phyloP scores from a whole-genome alignment of 2,888 invertebrate genomes.

The Heliconius aoede region DNA sequence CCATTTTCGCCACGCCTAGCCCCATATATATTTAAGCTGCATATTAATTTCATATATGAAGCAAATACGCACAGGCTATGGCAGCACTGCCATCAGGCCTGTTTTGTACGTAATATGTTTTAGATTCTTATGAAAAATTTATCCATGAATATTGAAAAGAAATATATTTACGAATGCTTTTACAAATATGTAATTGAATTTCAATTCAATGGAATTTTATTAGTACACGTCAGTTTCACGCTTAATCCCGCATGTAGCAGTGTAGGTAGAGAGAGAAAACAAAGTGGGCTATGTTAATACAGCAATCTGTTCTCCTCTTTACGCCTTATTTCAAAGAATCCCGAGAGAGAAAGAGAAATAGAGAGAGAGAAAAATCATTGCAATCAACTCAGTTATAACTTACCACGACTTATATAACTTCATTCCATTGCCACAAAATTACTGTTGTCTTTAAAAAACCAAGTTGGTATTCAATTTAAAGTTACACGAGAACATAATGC shows the following conservation, averaged over 20 bases:
- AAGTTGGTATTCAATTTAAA: constrained; percentile 7
- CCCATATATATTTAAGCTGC: too few relatives aligned
- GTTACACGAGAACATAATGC: constrained; percentile 1
- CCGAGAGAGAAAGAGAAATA: too few relatives aligned
- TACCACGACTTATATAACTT: too few relatives aligned
- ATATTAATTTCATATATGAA: neutral
- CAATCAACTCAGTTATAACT: too few relatives aligned
- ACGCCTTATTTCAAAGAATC: too few relatives aligned
- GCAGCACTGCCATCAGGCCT: constrained; percentile 6
- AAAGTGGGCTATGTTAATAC: too few relatives aligned
- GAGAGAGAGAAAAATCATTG: too few relatives aligned
- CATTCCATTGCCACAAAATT: neutral
- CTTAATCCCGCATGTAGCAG: too few relatives aligned
- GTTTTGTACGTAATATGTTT: constrained; percentile 35
- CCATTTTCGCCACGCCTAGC: too few relatives aligned
- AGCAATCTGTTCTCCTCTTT: too few relatives aligned
- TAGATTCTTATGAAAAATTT: constrained; percentile 30
- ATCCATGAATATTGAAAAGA: constrained; percentile 22
- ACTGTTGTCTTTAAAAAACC: neutral
- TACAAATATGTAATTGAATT: constrained; percentile 20
- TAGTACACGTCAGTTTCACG: neutral
- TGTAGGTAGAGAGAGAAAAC: too few relatives aligned
- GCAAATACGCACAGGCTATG: neutral
- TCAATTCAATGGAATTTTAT: constrained; percentile 20
- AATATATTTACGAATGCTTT: constrained; percentile 6